Percentiles rank a stretch among this genome's conserved stretches.
phyloP scores from a whole-genome alignment of 2,888 invertebrate genomes.

The Sphaerophoria taeniata region DNA sequence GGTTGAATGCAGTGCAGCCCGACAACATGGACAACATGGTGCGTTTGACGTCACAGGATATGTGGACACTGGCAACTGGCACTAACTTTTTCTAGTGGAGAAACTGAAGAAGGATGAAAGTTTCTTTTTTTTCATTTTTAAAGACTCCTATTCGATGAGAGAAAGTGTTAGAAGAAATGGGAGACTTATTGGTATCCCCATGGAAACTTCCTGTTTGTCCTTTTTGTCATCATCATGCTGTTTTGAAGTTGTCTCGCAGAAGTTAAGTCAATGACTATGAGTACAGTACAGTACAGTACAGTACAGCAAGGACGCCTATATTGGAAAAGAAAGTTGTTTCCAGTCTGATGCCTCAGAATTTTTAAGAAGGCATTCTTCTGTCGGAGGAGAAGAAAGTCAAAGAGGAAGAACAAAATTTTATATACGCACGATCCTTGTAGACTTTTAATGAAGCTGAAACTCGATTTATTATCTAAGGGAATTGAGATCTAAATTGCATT shows the following conservation, averaged over 20 bases:
- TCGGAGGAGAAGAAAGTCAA: constrained; percentile 2
- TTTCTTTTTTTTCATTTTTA: background rate
- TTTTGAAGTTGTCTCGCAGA: constrained; percentile 54
- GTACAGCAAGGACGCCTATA: constrained; percentile 35
- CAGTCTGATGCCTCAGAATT: constrained; percentile 70
- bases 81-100: background rate
- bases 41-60: constrained; percentile 71
- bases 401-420: constrained; percentile 1
- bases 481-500: constrained; percentile 73
- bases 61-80: constrained; percentile 57
- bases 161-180: constrained; percentile 57
- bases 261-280: constrained; percentile 11
- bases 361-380: background rate
- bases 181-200: constrained; percentile 45
- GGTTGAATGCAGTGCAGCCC: constrained; percentile 49
- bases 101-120: constrained; percentile 1
- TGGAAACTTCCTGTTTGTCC: constrained; percentile 51
- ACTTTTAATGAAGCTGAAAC: constrained; percentile 74
- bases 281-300: constrained; percentile 25
- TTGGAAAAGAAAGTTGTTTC: constrained; percentile 72
- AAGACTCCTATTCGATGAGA: constrained; percentile 11
- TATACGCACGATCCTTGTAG: constrained; percentile 64
- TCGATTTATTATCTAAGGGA: constrained; percentile 74
- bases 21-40: constrained; percentile 66
- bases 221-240: constrained; percentile 1